Base-by-base conservation (phyloP, 2,113 vertebrate genomes). In the Actenoides lindsayi region DNA sequence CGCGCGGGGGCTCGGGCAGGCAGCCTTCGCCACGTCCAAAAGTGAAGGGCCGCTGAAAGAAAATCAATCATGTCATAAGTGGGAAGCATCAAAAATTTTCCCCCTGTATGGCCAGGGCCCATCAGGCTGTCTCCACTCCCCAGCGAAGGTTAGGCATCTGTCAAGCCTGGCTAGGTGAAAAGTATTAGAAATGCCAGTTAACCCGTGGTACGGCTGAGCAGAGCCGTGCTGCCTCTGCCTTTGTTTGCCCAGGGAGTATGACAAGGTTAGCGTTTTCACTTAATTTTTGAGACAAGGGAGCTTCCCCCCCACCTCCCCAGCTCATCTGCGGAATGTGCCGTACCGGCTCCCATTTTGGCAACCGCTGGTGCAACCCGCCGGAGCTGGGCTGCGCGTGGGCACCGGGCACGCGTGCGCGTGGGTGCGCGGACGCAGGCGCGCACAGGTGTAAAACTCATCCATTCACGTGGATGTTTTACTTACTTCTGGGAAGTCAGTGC, bases 21-120 rank as follows among this genome's bases (percentile, higher is more conserved):
- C 98, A 98, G 98, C 98, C 98, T 97, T 97, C 97, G 90, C 98
- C 98, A 98, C 98, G 94, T 98, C 98, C 98, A 96, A 97, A 98
- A 98, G 98, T 98, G 98, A 98, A 98, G 98, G 98, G 98, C 98
- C 95, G 98, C 98, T 99, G 98, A 99, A 98, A 99, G 98, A 98
- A 99, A 99, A 99, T 99, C 98, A 98, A 98, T 99, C 98, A 98
- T 98, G 98, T 98, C 98, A 98, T 99, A 99, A 99, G 98, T 98
- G 98, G 98, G 98, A 98, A 98, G 98, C 98, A 98, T 98, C 98
- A 98, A 98, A 98, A 98, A 92, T 97, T 97, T 98, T 97, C 97
- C 96, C 97, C 96, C 97, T 97, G 97, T 98, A 98, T 97, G 97
- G 98, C 98, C 97, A 95, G 98, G 97, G 96, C 98, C 98, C 98